Conservation (phyloP, 2,888 invertebrate genomes). For the Agapetus fuscipes region DNA sequence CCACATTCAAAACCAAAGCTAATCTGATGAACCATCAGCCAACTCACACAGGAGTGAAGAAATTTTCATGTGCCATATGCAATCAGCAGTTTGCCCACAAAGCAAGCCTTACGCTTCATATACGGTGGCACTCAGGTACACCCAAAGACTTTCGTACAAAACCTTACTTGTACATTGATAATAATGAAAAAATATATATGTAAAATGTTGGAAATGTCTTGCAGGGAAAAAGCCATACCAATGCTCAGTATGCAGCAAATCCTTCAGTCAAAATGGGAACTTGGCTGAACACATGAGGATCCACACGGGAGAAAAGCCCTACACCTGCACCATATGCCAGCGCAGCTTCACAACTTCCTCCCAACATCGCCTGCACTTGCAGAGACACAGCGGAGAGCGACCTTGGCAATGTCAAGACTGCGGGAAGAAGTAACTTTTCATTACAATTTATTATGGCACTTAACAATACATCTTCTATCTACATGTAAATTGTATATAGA, state of each 20-base stretch:
- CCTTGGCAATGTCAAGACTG: constrained; percentile 42
- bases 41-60: constrained; percentile 62
- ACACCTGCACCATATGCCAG: constrained; percentile 55
- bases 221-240: constrained; percentile 55
- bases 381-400: constrained; percentile 50
- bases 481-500: neutral
- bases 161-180: too few relatives aligned
- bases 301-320: constrained; percentile 72
- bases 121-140: constrained; percentile 55
- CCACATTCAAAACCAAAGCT: constrained; percentile 61
- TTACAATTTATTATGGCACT: neutral
- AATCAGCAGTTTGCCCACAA: constrained; percentile 67
- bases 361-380: constrained; percentile 57
- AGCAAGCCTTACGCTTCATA: constrained; percentile 66
- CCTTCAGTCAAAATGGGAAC: constrained; percentile 71
- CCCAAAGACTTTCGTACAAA: too few relatives aligned
- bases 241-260: constrained; percentile 60
- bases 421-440: constrained; percentile 23
- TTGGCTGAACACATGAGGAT: constrained; percentile 66
- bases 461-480: neutral
- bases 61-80: constrained; percentile 60
- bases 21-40: constrained; percentile 63
- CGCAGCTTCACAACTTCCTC: constrained; percentile 65
- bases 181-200: too few relatives aligned
- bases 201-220: too few relatives aligned